Base-by-base conservation (phyloP, 2,888 invertebrate species). In the Pyrrhia umbra region DNA sequence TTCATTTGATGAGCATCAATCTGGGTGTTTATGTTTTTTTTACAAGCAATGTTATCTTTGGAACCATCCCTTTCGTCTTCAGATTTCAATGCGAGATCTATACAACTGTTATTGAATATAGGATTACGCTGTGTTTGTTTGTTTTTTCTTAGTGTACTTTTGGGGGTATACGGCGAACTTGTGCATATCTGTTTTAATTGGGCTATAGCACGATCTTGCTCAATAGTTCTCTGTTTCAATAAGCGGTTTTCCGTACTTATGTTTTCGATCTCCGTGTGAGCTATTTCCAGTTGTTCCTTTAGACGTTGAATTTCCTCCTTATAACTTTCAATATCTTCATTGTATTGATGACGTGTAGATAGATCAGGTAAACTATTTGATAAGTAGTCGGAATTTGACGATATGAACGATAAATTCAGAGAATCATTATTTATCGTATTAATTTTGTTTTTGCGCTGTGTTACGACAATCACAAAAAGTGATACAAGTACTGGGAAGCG, bases 391-490 rank as follows among this genome's bases (percentile, higher is more conserved):
- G 37, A 37, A 37, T 37, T 10, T 37, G 37, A 37, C 37, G 37
- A 37, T 15, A 37, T 37, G 37, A 37, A 37, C 37, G 37, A 37
- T 37, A 37, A 37, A 37, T 37, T 37, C 13, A 37, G 37, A n/a
- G 37, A 37, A 37, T 37, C 37, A 37, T 37, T 37, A 37, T 37
- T 13, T 37, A 13, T 37, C 15, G 37, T 37, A 37, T 37, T 37
- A 37, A n/a, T 37, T 37, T 27, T 27, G 27, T 27, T 27, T 27
- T 27, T 27, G 27, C 27, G 27, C 10, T 27, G 27, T 27, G 27
- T 27, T 27, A 27, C 27, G 27, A 27, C 9, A 27, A 27, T 27
- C 27, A 27, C 27, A 27, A 27, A 27, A 27, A 27, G 27, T 27
- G 9, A 10, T 27, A 10, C 27, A 27, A 10, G 27, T 27, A 10